Conservation (phyloP, 2,113 vertebrate species). For the Notiomystis cincta region DNA sequence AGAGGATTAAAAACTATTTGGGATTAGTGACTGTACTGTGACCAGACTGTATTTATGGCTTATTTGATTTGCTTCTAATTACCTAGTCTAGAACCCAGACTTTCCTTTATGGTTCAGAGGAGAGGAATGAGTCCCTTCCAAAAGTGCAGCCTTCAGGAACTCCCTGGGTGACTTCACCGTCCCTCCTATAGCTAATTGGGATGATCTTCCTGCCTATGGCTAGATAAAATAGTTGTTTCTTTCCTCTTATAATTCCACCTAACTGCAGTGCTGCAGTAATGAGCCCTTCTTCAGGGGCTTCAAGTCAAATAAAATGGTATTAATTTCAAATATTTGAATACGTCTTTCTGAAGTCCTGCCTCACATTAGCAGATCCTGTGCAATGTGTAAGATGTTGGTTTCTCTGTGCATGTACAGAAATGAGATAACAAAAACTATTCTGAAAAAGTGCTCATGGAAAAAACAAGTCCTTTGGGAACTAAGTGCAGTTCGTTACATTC, state of each 20-base stretch:
- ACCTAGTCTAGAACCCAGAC: background rate
- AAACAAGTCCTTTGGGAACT: background rate
- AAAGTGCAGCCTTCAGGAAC: background rate
- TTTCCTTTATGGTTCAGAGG: background rate
- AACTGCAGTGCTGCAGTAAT: background rate
- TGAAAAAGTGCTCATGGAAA: background rate
- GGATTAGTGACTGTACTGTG: background rate
- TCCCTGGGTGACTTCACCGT: background rate
- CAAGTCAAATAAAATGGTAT: background rate
- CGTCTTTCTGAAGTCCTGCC: background rate
- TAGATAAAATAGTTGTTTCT: background rate
- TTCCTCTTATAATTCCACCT: background rate
- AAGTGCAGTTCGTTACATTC: background rate
- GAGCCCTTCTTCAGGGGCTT: background rate
- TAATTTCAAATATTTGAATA: background rate
- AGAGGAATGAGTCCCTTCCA: background rate
- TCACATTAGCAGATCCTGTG: background rate
- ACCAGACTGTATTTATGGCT: background rate
- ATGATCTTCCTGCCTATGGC: background rate
- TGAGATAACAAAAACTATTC: background rate
- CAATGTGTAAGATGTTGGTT: background rate
- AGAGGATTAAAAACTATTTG: background rate
- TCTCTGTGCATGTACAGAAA: background rate
- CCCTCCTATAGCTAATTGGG: background rate
- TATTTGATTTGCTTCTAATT: background rate